phyloP scores from a whole-genome alignment of 2,113 vertebrate genomes.

The Atlantisia rogersi region DNA sequence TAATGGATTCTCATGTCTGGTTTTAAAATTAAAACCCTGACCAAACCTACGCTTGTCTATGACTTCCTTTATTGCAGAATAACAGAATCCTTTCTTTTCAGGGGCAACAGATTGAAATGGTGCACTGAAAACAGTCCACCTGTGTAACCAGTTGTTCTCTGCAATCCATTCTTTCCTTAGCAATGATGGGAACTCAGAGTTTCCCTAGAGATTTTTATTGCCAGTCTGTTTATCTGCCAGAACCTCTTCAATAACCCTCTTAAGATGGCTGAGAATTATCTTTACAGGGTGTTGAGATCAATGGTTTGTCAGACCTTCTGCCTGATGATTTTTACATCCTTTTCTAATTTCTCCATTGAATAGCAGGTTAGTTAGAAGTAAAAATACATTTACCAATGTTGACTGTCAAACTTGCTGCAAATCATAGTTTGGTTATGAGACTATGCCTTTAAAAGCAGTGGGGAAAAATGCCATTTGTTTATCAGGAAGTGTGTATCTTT shows the following conservation, averaged over 20 bases:
- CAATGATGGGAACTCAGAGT: constrained; percentile 53
- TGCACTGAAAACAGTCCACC: background rate
- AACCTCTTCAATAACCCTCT: constrained; percentile 34
- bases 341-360: constrained; percentile 3
- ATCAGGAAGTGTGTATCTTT: background rate
- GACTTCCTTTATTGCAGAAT: background rate
- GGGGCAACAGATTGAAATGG: background rate
- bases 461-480: background rate
- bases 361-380: background rate
- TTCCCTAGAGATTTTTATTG: constrained; percentile 49
- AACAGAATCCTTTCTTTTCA: background rate
- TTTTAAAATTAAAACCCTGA: background rate
- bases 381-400: background rate
- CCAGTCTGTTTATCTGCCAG: constrained; percentile 55
- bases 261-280: constrained; percentile 30
- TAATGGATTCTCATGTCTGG: background rate
- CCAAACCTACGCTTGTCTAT: background rate
- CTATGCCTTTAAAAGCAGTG: background rate
- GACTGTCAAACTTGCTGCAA: background rate
- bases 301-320: constrained; percentile 34
- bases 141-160: background rate
- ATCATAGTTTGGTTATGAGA: background rate
- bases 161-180: constrained; percentile 42
- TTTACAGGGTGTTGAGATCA: constrained; percentile 32
- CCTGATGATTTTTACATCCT: constrained; percentile 3